Evolutionary conservation across 2,888 invertebrate species (phyloP), one percentile per base, ranked within the genome.

Genomic region (Cistogaster globosa): DNA sequence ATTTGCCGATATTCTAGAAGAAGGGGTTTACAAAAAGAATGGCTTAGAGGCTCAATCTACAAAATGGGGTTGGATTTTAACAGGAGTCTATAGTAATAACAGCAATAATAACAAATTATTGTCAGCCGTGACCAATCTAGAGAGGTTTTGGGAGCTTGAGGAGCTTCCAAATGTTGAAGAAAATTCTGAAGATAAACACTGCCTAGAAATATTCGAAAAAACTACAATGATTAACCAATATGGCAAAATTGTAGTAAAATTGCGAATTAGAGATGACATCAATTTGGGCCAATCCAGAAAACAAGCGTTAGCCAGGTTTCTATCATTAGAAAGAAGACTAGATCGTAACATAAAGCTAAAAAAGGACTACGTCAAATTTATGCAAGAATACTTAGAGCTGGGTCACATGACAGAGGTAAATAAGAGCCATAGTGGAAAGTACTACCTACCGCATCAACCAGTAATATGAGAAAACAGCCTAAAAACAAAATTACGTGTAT

Each of bases 1-100:
- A 7, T 38, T 42, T 2, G 11, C 18, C 5, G 4, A 38, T 18
- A 62, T 62, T 38, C 36, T 62, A 69, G 65, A 26, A 57, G 65
- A 62, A 16, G 38, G 62, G 7, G 42, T 38, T 9, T 9, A 7
- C 8, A 38, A 38, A 38, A 38, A 9, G 8, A 11, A 38, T 38
- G 11, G 8, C 11, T 9, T 83, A 45, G 20, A 74, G 11, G 68
- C 72, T 0, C 86, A 80, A 77, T n/a, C 63, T 12, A 81, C 83
- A 7, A 77, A 77, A 32, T 55, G 83, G 38, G 76, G 80, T 1
- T 72, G 79, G 72, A 77, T 12, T n/a, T 36, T 86, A 36, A 80
- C 83, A 0, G 80, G 83, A 14, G 11, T 51, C 0, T 26, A n/a
- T 26, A 14, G 22, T 26, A 22, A 55, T 9, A 20, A 11, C 38